These are phyloP conservation scores for Meloe dianella DNA, from an alignment of 2,888 invertebrate species.

Conservation along the genomic window DNA sequence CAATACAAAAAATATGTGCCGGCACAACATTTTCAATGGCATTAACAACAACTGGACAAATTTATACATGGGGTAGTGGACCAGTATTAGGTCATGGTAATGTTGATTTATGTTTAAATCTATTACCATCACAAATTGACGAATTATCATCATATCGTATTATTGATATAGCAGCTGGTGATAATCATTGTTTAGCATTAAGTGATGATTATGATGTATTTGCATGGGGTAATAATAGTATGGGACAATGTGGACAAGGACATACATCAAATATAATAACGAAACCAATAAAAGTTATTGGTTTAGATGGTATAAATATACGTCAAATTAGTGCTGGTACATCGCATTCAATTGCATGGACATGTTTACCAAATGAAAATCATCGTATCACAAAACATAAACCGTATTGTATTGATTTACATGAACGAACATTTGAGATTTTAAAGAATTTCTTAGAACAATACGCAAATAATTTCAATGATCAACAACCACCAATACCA, in stretches of 20 bases:
- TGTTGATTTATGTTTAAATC: slow-evolving; percentile 63
- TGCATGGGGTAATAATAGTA: slow-evolving; percentile 69
- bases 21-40: slow-evolving; percentile 64
- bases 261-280: slow-evolving; percentile 66
- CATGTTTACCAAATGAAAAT: slow-evolving; percentile 60
- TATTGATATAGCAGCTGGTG: slow-evolving; percentile 67
- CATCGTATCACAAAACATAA: slow-evolving; percentile 64
- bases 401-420: slow-evolving; percentile 68
- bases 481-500: slow-evolving; percentile 58
- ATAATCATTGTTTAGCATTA: slow-evolving; percentile 68
- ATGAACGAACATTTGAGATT: slow-evolving; percentile 65
- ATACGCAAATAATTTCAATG: slow-evolving; percentile 62
- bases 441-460: slow-evolving; percentile 65
- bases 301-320: slow-evolving; percentile 63
- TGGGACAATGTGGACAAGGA: slow-evolving; percentile 71
- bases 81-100: slow-evolving; percentile 66
- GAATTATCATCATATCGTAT: slow-evolving; percentile 62
- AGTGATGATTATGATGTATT: slow-evolving; percentile 63
- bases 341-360: slow-evolving; percentile 69
- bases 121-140: slow-evolving; percentile 63
- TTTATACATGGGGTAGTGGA: slow-evolving; percentile 70
- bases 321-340: slow-evolving; percentile 69
- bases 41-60: slow-evolving; percentile 62
- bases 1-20: slow-evolving; percentile 64
- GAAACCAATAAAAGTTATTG: slow-evolving; percentile 64